Base-by-base conservation (phyloP, 1,140 invertebrate species). In the Ceratina australensis region DNA sequence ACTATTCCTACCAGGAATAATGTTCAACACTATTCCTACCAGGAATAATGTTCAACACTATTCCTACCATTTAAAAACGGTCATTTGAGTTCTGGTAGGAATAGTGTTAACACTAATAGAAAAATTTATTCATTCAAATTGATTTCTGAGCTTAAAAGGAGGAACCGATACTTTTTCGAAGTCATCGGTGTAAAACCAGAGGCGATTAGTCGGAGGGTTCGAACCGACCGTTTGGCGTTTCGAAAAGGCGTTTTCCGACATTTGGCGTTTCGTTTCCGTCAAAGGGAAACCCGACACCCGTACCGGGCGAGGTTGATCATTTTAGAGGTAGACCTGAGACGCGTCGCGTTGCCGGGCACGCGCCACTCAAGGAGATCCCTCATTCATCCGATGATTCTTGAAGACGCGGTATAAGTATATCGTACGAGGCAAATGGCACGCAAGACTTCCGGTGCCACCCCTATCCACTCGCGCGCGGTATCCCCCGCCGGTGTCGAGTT, bases 371-470 rank as follows among this genome's bases (percentile, higher is more conserved):
- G 80, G 49, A 83, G 78, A 63, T 75, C 85, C 78, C 81, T 77
- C 72, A 86, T 87, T 90, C 88, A 84, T 83, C 65, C 76, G 84
- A 78, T 86, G 89, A 90, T 91, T 89, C 84, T 84, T 89, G 72
- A 86, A 86, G 88, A 89, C 85, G 82, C 61, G 87, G 86, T 42
- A 88, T 83, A 89, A 89, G 88, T 89, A 87, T 81, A 84, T 83
- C 83, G 79, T 84, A 82, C 81, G 84, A 86, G 83, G 87, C 89
- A 90, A 91, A 91, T 90, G 90, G 90, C 89, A 91, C 89, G 87
- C 90, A 89, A 91, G 88, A 91, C 89, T 90, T 91, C 90, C 90
- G 90, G 88, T 83, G 68, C 87, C 84, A 81, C 80, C 82, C 78
- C 79, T 52, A 57, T 59, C 75, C 78, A 68, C 52, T 72, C 80